These are phyloP conservation scores for Ischnus inquisitorius DNA, from an alignment of 2,888 invertebrate genomes.

Conservation along the genomic window DNA sequence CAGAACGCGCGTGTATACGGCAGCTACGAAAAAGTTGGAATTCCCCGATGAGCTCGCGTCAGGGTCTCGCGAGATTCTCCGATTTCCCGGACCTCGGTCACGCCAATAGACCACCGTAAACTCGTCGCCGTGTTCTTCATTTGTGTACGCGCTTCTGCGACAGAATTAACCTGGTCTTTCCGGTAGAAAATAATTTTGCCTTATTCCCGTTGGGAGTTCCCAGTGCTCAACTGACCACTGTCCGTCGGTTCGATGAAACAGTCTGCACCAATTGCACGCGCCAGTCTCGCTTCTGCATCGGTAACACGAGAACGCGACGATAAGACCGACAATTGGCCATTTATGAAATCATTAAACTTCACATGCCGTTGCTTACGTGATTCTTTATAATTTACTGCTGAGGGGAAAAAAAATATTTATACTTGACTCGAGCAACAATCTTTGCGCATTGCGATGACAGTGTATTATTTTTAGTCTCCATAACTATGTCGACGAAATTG, in stretches of 20 bases:
- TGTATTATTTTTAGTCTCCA: not conserved
- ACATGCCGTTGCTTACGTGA: not conserved
- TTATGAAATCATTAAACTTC: slow-evolving; percentile 5
- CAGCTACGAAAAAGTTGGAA: not conserved
- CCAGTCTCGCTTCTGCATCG: not conserved
- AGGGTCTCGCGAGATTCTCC: slow-evolving; percentile 15
- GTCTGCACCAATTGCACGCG: slow-evolving; percentile 10
- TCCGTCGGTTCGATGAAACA: not conserved
- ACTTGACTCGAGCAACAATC: not conserved
- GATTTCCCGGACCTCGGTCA: not conserved
- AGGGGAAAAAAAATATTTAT: not conserved
- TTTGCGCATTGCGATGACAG: not conserved
- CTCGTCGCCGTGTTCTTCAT: not conserved
- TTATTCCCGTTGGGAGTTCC: slow-evolving; percentile 36
- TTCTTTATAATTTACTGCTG: not conserved
- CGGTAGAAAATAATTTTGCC: not conserved
- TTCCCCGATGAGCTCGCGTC: slow-evolving; percentile 11
- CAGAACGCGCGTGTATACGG: not conserved
- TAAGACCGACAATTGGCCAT: slow-evolving; percentile 9
- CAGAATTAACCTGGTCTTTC: slow-evolving; percentile 13
- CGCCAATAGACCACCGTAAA: not conserved
- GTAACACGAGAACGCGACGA: not conserved
- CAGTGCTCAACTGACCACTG: not conserved
- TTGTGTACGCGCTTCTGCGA: not conserved
- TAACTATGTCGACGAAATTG: not conserved